Evolutionary conservation across 2,888 invertebrate species (phyloP), one percentile per base, ranked within the genome.

Genomic region (Ophion obscuratus): DNA sequence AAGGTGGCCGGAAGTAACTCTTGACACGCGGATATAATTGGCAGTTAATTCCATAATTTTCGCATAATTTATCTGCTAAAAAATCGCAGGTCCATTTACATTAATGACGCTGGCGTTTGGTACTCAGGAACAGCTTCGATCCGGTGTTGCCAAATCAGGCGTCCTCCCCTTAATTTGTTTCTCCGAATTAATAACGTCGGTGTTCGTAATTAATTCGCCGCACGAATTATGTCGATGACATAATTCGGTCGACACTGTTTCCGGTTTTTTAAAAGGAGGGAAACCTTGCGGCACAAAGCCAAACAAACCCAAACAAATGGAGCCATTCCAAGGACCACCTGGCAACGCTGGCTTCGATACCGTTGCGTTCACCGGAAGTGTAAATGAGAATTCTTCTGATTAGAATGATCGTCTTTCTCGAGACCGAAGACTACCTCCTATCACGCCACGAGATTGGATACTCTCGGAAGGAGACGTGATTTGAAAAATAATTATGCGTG

Each of bases 321-420:
- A 10, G 14, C 47, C 73, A 47, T 47, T 68, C 24, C n/a, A 40
- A 53, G 74, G 81, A 85, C 81, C 68, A 87, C 57, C 68, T 53
- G 59, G 31, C 31, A 31, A 4, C 31, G 74, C 75, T 59, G 27
- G 24, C 17, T 78, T 78, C 84, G 79, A 68, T 81, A 68, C 68
- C 27, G 44, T 57, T 67, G 61, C 24, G 75, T 59, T 36, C 64
- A 64, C 75, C 47, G 80, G 61, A 84, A 84, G 84, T 81, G 81
- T 88, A 87, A 88, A 87, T 88, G 86, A 88, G 89, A 88, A 89
- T 88, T 87, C 84, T 10, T 47, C 47, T 87, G 87, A 84, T 83
- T 86, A 83, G 81, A 86, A 86, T 86, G 81, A 86, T 86, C 86
- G 83, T 68, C 83, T 66, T 44, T 47, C 47, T 11, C 75, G 68